phyloP scores from a whole-genome alignment of 1,140 invertebrate genomes.

The Kradibia gibbosae region DNA sequence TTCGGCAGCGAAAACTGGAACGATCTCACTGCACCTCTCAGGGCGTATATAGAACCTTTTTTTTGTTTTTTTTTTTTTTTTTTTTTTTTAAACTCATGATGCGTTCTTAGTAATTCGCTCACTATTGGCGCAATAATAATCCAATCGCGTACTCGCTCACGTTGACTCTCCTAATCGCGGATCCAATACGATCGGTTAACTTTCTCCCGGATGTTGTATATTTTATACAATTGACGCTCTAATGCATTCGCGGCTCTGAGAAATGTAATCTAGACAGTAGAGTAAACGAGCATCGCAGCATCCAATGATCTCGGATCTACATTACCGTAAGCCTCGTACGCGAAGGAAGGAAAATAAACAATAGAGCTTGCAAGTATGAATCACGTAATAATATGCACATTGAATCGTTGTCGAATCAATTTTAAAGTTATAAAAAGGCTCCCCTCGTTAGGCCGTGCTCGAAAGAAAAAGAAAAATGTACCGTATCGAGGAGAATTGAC shows the following conservation, averaged over 20 bases:
- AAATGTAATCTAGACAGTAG: too few relatives aligned
- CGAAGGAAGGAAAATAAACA: too few relatives aligned
- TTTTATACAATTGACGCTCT: too few relatives aligned
- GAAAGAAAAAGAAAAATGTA: too few relatives aligned
- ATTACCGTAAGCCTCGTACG: too few relatives aligned
- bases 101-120: too few relatives aligned
- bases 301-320: too few relatives aligned
- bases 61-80: too few relatives aligned
- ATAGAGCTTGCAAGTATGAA: not conserved
- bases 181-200: constrained; percentile 18
- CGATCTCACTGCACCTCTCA: not conserved
- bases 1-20: not conserved
- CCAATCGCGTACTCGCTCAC: constrained; percentile 21
- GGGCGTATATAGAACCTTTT: not conserved
- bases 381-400: not conserved
- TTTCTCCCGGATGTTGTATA: too few relatives aligned
- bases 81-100: too few relatives aligned
- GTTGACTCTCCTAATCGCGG: constrained; percentile 40
- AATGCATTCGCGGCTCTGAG: too few relatives aligned
- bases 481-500: constrained; percentile 1
- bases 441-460: constrained; percentile 6
- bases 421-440: not conserved
- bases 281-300: too few relatives aligned
- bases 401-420: not conserved
- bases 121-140: not conserved